Evolutionary conservation across 2,888 invertebrate species (phyloP), one percentile per base, ranked within the genome.

Genomic region (Dryadula phaetusa): DNA sequence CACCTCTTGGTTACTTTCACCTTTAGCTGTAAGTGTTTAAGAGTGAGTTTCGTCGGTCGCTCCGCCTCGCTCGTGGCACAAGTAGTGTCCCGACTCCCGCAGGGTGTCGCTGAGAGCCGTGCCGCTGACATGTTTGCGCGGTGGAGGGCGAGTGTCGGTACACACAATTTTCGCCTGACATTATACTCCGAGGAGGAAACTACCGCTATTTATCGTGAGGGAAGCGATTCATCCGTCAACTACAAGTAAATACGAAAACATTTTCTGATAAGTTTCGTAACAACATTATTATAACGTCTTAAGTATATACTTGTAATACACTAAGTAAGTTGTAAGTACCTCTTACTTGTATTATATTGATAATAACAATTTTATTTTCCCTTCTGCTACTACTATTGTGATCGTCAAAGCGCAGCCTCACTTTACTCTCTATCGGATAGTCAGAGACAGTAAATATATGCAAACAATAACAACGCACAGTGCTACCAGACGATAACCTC

Each of bases 81-180:
- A 28, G n/a, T 8, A 10, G 52, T 52, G 16, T 3, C n/a, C 20
- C 7, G 22, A 20, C 8, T 3, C n/a, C 20, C 7, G 22, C 34
- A 20, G 34, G 18, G 34, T 25, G 60, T 32, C n/a, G 7, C 18
- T 22, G 2, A 28, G 18, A 56, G 60, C 16, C 32, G 64, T 66
- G 65, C 22, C 22, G n/a, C 18, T 61, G 66, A 44, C 66, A 44
- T 61, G 60, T 66, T 66, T 66, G 61, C 66, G 32, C 46, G 25
- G 37, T n/a, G 25, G 28, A 40, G 62, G 52, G 62, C 34, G 22
- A n/a, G 10, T 14, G 49, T 28, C 18, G 53, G 53, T 20, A 53
- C 34, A 56, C 54, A 40, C 37, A 7, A 56, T 56, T 40, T 40
- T 37, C 54, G 7, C 54, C 16, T 12, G 22, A 56, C 54, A 58